These are phyloP conservation scores for Hoplias malabaricus DNA, from an alignment of 2,113 vertebrate species.

Conservation along the genomic window DNA sequence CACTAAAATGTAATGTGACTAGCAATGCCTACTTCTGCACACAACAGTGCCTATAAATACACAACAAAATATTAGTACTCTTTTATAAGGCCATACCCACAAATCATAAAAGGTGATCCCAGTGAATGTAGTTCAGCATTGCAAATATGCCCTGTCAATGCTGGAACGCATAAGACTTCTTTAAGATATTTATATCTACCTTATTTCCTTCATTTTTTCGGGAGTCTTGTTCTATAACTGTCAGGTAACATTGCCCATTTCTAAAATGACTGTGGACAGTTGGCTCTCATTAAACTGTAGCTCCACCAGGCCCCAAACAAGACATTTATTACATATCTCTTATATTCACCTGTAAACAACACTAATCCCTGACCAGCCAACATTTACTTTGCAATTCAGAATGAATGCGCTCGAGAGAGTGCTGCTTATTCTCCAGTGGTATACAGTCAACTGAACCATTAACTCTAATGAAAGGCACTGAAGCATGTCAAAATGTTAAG, in stretches of 20 bases:
- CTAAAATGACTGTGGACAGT: neutral
- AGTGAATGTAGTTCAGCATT: no score
- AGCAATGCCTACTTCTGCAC: no score
- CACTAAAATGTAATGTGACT: no score
- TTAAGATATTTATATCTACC: no score
- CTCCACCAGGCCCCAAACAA: neutral
- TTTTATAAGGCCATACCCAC: no score
- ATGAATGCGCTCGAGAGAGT: neutral
- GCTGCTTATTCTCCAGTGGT: neutral
- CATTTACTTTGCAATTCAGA: constrained; percentile 5
- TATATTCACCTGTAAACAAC: constrained; percentile 8
- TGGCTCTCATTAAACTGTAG: neutral
- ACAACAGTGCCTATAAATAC: no score
- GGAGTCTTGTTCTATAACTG: neutral
- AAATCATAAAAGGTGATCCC: no score
- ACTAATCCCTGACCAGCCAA: neutral
- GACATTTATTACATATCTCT: neutral
- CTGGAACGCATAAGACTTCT: no score
- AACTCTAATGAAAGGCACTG: constrained; percentile 17
- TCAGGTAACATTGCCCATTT: neutral
- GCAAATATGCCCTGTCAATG: no score
- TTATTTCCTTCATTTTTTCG: no score
- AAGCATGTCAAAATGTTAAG: constrained; percentile 31
- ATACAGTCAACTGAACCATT: constrained; percentile 31
- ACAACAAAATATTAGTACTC: no score